Base-by-base conservation (phyloP, 2,888 invertebrate species). In the Zelleria hepariella region DNA sequence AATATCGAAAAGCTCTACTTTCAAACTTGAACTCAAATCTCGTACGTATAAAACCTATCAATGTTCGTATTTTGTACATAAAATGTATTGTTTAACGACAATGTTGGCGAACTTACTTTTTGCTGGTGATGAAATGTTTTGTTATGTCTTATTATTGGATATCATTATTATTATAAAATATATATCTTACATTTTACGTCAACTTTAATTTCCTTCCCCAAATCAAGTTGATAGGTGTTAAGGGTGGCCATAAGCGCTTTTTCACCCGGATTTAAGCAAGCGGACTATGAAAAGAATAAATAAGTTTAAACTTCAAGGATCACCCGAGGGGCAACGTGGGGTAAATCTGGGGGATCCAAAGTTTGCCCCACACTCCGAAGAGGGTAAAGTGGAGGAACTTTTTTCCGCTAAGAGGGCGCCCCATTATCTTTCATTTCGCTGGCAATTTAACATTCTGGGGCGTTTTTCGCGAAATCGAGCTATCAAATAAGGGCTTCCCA, bases 401-500 rank as follows among this genome's bases (percentile, higher is more conserved):
- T 80, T 71, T 75, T 74, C 76, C 71, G 76, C 75, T 78, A 78
- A 80, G 79, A 80, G 76, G 78, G 78, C 72, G 75, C 73, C 75
- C 86, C 82, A 87, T 87, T 88, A 87, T 87, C 87, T 87, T 86
- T 86, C 85, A 87, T 88, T 87, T 86, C 85, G 73, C 75, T 74
- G 75, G 86, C 84, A 86, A 87, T 87, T 87, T 87, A 86, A 85
- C 86, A 86, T 86, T 87, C 23, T 23, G 24, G 25, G 23, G 53
- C 77, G 75, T 80, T 80, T 86, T 80, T 86, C 75, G 71, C 74
- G 68, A 79, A 84, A 86, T 85, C 86, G 80, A 80, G 86, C 87
- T 84, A 87, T 87, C 86, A 86, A 86, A 83, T 78, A 78, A 78
- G 48, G 23, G 25, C 24, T 18, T n/a, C 42, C 25, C 26, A 23